These are phyloP conservation scores for Brachionus calyciflorus DNA, from an alignment of 1,140 invertebrate species.

Conservation along the genomic window DNA sequence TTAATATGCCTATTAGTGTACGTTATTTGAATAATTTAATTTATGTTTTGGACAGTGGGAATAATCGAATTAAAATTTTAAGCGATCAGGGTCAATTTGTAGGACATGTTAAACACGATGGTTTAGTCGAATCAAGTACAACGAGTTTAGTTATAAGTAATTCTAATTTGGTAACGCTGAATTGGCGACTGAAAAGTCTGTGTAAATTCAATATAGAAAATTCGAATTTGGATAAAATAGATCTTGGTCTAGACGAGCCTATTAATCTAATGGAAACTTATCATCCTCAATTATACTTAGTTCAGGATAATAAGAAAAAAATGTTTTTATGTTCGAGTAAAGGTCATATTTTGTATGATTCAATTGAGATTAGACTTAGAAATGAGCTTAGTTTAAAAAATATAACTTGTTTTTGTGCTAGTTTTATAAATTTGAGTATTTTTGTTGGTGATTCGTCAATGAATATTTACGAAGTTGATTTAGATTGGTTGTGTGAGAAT, in stretches of 20 bases:
- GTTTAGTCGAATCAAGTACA: conserved; percentile 1
- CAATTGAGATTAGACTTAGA: background rate
- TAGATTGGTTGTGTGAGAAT: conserved; percentile 15
- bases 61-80: conserved; percentile 40
- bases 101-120: conserved; percentile 16
- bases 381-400: conserved; percentile 3
- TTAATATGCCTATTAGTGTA: conserved; percentile 43
- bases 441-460: background rate
- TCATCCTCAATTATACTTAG: background rate
- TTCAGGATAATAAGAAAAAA: conserved; percentile 38
- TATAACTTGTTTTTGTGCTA: conserved; percentile 1
- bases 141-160: background rate
- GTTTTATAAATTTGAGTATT: background rate
- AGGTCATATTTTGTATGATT: conserved; percentile 15
- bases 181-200: conserved; percentile 6
- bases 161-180: background rate
- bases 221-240: background rate
- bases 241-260: background rate
- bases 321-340: background rate
- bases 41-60: conserved; percentile 23
- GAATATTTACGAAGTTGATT: conserved; percentile 42
- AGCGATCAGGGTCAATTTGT: conserved; percentile 1
- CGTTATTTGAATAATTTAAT: background rate
- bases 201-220: background rate
- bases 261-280: conserved; percentile 9